Percentiles rank a stretch among this genome's conserved stretches.
Conservation (phyloP, 1,140 invertebrate species). For the Pseudomyrmex sp. region DNA sequence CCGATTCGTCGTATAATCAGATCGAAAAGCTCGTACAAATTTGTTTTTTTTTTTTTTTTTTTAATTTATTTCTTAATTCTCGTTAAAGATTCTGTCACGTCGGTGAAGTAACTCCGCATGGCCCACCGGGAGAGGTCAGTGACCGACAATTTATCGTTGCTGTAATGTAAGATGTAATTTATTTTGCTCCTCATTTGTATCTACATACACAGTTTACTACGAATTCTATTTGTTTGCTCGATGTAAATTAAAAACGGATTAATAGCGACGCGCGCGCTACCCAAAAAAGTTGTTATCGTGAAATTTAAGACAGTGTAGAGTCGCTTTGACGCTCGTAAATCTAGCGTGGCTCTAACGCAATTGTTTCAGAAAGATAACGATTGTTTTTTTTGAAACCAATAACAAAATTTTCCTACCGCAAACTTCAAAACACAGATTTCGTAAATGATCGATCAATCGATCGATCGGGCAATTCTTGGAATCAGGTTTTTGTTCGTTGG, state of each 20-base stretch:
- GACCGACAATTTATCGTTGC: slow-evolving; percentile 18
- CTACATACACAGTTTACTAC: too few species aligned
- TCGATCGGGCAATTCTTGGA: neutral
- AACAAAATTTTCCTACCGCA: neutral
- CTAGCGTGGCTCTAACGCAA: too few species aligned
- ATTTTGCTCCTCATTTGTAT: slow-evolving; percentile 1
- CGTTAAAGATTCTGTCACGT: neutral
- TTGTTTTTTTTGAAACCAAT: neutral
- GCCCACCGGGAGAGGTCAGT: slow-evolving; percentile 44
- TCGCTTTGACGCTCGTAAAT: neutral
- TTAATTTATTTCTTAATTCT: neutral
- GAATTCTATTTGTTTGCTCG: too few species aligned
- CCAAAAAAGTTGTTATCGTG: too few species aligned
- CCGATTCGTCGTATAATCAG: slow-evolving; percentile 5
- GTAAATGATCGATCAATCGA: neutral
- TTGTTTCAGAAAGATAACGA: too few species aligned
- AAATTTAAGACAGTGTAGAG: neutral
- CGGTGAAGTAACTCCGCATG: neutral
- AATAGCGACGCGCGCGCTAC: too few species aligned
- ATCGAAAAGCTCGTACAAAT: neutral
- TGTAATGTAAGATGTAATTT: neutral
- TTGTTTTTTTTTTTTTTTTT: neutral
- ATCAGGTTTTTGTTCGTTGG: slow-evolving; percentile 48
- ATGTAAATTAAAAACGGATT: too few species aligned
- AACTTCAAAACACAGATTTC: neutral